Evolutionary conservation across 2,797 vertebrate genomes (phyloP).

Genomic region (Nasua narica): DNA sequence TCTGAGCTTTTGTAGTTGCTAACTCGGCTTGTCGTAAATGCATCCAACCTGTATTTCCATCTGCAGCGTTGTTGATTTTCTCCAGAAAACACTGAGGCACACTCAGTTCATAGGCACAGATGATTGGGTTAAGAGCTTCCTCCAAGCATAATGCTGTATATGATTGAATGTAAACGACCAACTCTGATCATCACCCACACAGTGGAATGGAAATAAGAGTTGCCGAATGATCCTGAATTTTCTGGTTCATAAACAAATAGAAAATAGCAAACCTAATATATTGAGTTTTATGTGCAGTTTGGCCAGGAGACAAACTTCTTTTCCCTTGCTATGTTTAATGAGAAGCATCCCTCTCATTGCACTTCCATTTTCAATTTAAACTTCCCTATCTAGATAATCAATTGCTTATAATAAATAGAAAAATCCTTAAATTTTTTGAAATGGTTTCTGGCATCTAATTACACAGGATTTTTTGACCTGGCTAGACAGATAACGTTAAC

Average conservation of each 20-base stretch:
- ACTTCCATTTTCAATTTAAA: conserved; percentile 81
- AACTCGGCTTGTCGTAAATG: conserved; percentile 56
- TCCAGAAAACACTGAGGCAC: conserved; percentile 61
- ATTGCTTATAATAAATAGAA: conserved; percentile 81
- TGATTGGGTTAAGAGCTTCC: conserved; percentile 69
- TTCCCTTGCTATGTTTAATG: conserved; percentile 75
- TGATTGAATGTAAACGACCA: conserved; percentile 67
- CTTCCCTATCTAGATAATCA: conserved; percentile 78
- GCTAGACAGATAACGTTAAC: conserved; percentile 92
- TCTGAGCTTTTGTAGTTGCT: conserved; percentile 45
- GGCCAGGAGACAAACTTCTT: conserved; percentile 79
- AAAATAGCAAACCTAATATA: conserved; percentile 80
- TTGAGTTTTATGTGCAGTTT: conserved; percentile 77
- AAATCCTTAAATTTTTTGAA: conserved; percentile 80
- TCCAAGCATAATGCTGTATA: conserved; percentile 51
- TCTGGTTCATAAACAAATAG: conserved; percentile 79
- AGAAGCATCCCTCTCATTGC: conserved; percentile 79
- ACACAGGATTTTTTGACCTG: conserved; percentile 92
- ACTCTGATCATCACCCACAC: conserved; percentile 67
- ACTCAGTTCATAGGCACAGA: conserved; percentile 61
- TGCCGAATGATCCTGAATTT: conserved; percentile 59
- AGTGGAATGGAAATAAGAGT: conserved; percentile 69
- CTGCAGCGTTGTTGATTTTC: conserved; percentile 60
- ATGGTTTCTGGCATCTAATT: conserved; percentile 85
- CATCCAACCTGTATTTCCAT: conserved; percentile 69